A percentile compares a stretch with the other conserved stretches of the same genome.
Evolutionary conservation across 2,113 vertebrate genomes (phyloP).

Genomic region (Psophia crepitans): DNA sequence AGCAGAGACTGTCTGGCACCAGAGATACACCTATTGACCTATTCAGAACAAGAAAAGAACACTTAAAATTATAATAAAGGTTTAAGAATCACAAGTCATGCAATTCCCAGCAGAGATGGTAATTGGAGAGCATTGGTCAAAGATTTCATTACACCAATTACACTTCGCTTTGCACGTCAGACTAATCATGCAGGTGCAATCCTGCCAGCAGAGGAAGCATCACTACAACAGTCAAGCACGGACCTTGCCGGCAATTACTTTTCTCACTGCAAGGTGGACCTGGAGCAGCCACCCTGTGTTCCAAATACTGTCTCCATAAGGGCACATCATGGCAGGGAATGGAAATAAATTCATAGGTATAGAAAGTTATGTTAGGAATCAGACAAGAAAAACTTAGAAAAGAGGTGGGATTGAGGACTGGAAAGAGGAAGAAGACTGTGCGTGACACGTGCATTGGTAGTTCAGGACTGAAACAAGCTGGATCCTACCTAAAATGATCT

Average conservation of each 20-base stretch:
- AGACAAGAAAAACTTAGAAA: not conserved
- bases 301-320: not conserved
- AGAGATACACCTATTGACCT: not conserved
- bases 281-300: not conserved
- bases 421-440: not conserved
- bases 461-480: not conserved
- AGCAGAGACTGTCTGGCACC: not conserved
- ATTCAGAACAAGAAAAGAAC: not conserved
- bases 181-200: not conserved
- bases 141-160: not conserved
- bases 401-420: not conserved
- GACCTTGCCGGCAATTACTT: not conserved
- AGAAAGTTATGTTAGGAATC: not conserved
- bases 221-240: accelerated
- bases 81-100: not conserved
- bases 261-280: accelerated
- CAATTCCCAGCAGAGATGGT: not conserved
- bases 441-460: not conserved
- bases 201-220: not conserved
- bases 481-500: not conserved
- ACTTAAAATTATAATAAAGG: not conserved
- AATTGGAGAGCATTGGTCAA: not conserved
- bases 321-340: not conserved
- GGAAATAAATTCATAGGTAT: not conserved
- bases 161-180: not conserved